A percentile compares a stretch with the other conserved stretches of the same genome.
These are phyloP conservation scores for Hyperopisus bebe DNA, from an alignment of 2,113 vertebrate genomes.

Conservation along the genomic window DNA sequence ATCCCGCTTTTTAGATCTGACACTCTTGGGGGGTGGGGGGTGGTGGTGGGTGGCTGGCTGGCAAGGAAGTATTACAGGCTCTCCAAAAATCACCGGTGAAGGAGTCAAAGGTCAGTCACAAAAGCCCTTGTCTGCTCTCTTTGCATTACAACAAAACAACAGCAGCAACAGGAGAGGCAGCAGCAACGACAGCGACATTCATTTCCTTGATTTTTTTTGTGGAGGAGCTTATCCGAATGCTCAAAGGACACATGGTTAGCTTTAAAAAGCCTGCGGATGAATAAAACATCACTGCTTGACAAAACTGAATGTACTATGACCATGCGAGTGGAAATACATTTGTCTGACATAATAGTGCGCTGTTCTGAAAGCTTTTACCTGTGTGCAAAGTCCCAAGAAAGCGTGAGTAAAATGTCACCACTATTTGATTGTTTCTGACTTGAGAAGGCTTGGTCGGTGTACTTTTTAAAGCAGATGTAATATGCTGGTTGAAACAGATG, in stretches of 20 bases:
- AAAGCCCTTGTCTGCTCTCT: neutral
- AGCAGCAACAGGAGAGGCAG: neutral
- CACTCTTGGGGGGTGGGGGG: neutral
- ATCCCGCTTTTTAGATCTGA: neutral
- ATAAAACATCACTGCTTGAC: slow-evolving; percentile 5
- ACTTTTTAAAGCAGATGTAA: neutral
- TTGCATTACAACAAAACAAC: neutral
- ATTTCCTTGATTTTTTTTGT: neutral
- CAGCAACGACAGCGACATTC: neutral
- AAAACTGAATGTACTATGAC: neutral
- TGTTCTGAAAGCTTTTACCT: neutral
- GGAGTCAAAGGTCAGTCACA: neutral
- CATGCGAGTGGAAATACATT: slow-evolving; percentile 6
- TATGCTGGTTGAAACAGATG: neutral
- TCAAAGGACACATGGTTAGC: neutral
- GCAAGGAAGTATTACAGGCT: neutral
- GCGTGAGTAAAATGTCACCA: neutral
- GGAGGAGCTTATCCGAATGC: neutral
- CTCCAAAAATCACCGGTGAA: neutral
- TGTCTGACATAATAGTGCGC: neutral
- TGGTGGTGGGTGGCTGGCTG: neutral
- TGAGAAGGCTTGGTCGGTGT: neutral
- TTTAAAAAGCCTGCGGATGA: neutral
- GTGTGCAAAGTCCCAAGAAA: neutral
- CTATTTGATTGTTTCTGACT: neutral